Evolutionary conservation across 2,113 vertebrate species (phyloP).

Genomic region (Thamnaconus septentrionalis): DNA sequence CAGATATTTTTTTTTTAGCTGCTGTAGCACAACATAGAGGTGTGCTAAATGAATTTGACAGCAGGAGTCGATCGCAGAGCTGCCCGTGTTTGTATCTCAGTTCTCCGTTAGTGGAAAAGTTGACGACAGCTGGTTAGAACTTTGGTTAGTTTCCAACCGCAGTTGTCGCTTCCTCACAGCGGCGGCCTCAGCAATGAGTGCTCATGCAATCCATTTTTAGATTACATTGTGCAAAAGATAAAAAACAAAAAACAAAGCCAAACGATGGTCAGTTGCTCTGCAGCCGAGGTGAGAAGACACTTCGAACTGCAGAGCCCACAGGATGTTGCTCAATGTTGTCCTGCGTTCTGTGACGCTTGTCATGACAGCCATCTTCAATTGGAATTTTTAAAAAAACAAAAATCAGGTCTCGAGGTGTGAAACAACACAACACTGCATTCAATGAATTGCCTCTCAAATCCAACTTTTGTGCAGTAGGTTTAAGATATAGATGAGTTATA

Average conservation of each 20-base stretch:
- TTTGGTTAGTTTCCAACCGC: constrained; percentile 67
- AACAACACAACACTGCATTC: too few species aligned
- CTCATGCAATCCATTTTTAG: constrained; percentile 59
- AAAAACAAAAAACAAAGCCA: not conserved
- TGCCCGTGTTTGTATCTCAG: not conserved
- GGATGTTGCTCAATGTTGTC: not conserved
- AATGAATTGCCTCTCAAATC: too few species aligned
- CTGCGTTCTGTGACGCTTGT: too few species aligned
- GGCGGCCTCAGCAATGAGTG: constrained; percentile 21
- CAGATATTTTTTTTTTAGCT: too few species aligned
- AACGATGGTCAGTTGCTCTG: constrained; percentile 11
- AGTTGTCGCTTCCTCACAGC: constrained; percentile 27
- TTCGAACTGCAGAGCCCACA: not conserved
- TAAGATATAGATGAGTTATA: too few species aligned
- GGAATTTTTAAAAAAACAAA: too few species aligned
- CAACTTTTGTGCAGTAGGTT: too few species aligned
- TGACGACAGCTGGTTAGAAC: constrained; percentile 22
- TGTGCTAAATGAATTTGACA: not conserved
- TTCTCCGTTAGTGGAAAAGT: constrained; percentile 43
- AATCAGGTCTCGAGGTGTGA: too few species aligned
- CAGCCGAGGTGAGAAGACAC: not conserved
- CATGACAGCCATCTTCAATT: too few species aligned
- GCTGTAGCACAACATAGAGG: too few species aligned
- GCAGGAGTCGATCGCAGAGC: not conserved
- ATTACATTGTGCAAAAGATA: not conserved